A percentile compares a stretch with the other conserved stretches of the same genome.
phyloP scores from a whole-genome alignment of 2,797 vertebrate species.

The Emydoidea blandingii region DNA sequence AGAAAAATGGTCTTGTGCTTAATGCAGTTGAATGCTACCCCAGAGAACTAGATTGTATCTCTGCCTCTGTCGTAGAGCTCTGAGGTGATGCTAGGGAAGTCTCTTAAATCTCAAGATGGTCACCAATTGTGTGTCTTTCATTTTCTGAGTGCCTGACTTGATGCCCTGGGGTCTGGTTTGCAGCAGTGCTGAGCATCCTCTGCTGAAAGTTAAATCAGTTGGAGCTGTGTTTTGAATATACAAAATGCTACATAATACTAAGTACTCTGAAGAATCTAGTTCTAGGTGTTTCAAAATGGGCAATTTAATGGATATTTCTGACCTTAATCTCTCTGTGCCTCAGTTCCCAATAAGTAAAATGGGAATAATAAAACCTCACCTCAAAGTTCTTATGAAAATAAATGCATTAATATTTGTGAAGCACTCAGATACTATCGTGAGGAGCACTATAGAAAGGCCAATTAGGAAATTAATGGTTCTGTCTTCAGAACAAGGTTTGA shows the following conservation, averaged over 20 bases:
- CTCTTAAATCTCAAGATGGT: background rate
- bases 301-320: background rate
- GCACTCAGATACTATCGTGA: background rate
- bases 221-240: too few relatives aligned
- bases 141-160: background rate
- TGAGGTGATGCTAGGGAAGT: background rate
- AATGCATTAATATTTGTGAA: background rate
- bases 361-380: background rate
- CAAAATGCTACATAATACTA: background rate
- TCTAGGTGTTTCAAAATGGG: background rate
- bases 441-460: background rate
- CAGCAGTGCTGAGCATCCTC: too few relatives aligned
- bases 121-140: background rate
- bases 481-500: background rate
- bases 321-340: background rate
- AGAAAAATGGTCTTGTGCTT: background rate
- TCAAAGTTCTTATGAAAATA: background rate
- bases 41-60: too few relatives aligned
- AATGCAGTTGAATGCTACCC: too few relatives aligned
- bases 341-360: background rate
- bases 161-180: too few relatives aligned
- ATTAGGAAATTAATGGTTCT: conserved; percentile 24
- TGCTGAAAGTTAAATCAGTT: too few relatives aligned
- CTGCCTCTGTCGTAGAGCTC: background rate
- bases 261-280: background rate